phyloP scores from a whole-genome alignment of 2,888 invertebrate species.

The Fragum fragum region DNA sequence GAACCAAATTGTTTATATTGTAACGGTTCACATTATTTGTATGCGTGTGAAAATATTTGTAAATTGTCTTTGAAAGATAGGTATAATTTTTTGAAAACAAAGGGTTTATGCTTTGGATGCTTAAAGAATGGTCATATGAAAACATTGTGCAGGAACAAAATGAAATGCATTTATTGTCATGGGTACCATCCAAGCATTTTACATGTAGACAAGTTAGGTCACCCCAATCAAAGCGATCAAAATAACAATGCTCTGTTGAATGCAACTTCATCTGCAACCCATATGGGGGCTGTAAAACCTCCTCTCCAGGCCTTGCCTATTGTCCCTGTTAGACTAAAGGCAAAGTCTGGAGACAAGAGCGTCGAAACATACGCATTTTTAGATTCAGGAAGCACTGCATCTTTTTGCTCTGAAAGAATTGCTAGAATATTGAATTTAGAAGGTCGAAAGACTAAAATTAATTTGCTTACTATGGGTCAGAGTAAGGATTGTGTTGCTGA shows the following conservation, averaged over 20 bases:
- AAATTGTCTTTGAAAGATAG: not conserved
- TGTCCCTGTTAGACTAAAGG: slow-evolving; percentile 49
- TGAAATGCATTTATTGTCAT: slow-evolving; percentile 12
- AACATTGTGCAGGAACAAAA: slow-evolving; percentile 15
- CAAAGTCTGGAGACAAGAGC: slow-evolving; percentile 34
- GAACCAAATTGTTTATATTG: slow-evolving; percentile 12
- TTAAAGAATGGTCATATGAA: slow-evolving; percentile 41
- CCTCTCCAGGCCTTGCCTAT: slow-evolving; percentile 80
- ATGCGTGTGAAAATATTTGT: not conserved
- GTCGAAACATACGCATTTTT: slow-evolving; percentile 57
- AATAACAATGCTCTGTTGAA: not conserved
- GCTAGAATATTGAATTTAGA: slow-evolving; percentile 8
- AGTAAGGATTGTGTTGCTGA: not conserved
- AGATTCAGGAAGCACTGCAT: slow-evolving; percentile 55
- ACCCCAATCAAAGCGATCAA: not conserved
- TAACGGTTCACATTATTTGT: slow-evolving; percentile 1
- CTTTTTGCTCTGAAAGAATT: slow-evolving; percentile 43
- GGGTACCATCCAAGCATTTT: slow-evolving; percentile 25
- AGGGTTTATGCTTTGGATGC: slow-evolving; percentile 25
- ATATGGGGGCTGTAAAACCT: slow-evolving; percentile 7
- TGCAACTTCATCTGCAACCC: not conserved
- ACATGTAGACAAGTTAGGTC: slow-evolving; percentile 35
- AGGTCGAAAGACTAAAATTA: slow-evolving; percentile 12
- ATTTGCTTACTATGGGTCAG: slow-evolving; percentile 4
- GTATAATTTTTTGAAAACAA: slow-evolving; percentile 15